These are phyloP conservation scores for Capitulum mitella DNA, from an alignment of 2,888 invertebrate genomes.

Conservation along the genomic window DNA sequence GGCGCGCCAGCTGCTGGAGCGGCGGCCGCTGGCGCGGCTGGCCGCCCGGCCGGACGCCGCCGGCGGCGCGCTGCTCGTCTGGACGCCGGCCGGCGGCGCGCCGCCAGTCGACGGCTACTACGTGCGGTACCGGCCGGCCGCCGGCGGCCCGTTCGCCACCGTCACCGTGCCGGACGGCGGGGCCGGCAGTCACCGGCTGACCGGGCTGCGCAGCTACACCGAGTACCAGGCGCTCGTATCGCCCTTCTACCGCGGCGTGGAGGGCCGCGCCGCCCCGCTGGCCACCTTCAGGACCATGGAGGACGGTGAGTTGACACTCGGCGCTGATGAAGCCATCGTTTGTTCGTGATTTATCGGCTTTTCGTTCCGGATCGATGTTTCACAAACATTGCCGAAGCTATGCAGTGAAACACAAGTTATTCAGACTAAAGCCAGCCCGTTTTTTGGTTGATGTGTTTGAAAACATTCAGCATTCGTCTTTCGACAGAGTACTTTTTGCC, in stretches of 20 bases:
- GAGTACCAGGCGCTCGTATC: constrained; percentile 23
- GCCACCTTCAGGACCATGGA: not conserved
- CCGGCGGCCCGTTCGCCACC: not conserved
- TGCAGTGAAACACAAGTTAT: too few relatives aligned
- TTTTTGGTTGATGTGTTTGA: too few relatives aligned
- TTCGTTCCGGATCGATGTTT: too few relatives aligned
- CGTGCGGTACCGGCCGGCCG: constrained; percentile 1
- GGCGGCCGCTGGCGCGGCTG: not conserved
- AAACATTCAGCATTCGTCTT: too few relatives aligned
- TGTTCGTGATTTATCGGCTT: too few relatives aligned
- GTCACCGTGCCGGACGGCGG: not conserved
- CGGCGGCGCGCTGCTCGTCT: not conserved
- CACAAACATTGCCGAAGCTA: too few relatives aligned
- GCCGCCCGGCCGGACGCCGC: not conserved
- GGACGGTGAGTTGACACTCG: constrained; percentile 9
- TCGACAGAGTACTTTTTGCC: too few relatives aligned
- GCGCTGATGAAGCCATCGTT: too few relatives aligned
- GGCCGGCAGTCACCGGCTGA: not conserved
- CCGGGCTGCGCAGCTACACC: not conserved
- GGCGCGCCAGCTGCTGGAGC: constrained; percentile 17
- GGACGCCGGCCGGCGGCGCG: not conserved
- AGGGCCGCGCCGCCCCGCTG: constrained; percentile 14
- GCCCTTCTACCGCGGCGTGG: not conserved
- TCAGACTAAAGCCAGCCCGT: too few relatives aligned
- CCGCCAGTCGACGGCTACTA: not conserved